Evolutionary conservation across 2,888 invertebrate species (phyloP).

Genomic region (Steinernema hermaphroditum): DNA sequence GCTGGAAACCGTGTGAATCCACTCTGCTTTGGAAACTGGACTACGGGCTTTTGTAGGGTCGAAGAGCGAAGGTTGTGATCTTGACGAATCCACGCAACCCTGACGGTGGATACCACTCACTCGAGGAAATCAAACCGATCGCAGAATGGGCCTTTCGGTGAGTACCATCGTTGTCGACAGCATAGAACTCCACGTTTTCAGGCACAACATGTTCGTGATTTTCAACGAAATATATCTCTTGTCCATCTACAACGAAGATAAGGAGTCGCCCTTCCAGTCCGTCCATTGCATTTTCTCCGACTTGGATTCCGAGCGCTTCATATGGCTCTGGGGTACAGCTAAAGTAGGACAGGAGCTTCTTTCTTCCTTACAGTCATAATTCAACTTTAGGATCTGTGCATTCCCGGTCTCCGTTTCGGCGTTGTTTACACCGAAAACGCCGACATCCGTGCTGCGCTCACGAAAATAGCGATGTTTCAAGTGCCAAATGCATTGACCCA

Average conservation of each 20-base stretch:
- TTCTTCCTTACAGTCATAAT: neutral
- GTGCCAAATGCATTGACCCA: conserved; percentile 49
- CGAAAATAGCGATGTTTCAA: conserved; percentile 44
- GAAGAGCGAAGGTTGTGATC: conserved; percentile 43
- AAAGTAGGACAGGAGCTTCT: conserved; percentile 39
- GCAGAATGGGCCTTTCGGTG: conserved; percentile 46
- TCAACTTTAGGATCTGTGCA: conserved; percentile 42
- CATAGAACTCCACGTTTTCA: too few species aligned
- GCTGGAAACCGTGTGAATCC: neutral
- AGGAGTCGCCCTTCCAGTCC: conserved; percentile 40
- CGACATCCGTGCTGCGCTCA: conserved; percentile 33
- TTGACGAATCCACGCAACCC: conserved; percentile 50
- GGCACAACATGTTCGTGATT: conserved; percentile 42
- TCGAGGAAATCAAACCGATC: conserved; percentile 47
- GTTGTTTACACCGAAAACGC: conserved; percentile 44
- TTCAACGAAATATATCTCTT: conserved; percentile 51
- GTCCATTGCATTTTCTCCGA: conserved; percentile 43
- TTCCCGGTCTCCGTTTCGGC: conserved; percentile 47
- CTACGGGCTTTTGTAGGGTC: conserved; percentile 30
- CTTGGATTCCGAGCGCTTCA: conserved; percentile 36
- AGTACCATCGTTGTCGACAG: too few species aligned
- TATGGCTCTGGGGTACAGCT: conserved; percentile 50
- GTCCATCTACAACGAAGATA: conserved; percentile 44
- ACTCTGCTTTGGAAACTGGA: conserved; percentile 19
- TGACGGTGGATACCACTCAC: conserved; percentile 47